phyloP scores from a whole-genome alignment of 1,140 invertebrate species.

The Oncopeltus fasciatus region DNA sequence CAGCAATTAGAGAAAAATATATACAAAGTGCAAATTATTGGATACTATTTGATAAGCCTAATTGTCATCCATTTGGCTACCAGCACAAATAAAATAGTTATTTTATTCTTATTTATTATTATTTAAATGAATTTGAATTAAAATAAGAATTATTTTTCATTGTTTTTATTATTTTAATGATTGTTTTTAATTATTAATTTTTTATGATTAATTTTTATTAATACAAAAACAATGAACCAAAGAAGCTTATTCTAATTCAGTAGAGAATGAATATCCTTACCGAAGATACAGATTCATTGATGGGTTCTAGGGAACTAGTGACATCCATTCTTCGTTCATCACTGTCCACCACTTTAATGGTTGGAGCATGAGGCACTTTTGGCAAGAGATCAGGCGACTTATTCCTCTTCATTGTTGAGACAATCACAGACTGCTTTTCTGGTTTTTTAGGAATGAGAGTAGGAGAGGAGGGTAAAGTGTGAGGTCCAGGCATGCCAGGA shows the following conservation, averaged over 20 bases:
- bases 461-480: constrained; percentile 18
- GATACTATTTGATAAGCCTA: too few relatives aligned
- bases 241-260: background rate
- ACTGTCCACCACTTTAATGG: background rate
- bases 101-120: too few relatives aligned
- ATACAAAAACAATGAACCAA: too few relatives aligned
- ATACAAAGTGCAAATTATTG: too few relatives aligned
- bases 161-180: too few relatives aligned
- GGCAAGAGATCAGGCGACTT: background rate
- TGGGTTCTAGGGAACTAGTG: background rate
- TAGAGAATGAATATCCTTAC: background rate
- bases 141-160: too few relatives aligned
- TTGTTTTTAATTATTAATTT: too few relatives aligned
- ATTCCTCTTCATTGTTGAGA: constrained; percentile 13
- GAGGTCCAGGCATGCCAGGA: constrained; percentile 69
- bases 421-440: constrained; percentile 18
- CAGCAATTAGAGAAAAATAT: too few relatives aligned
- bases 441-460: constrained; percentile 22
- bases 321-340: background rate
- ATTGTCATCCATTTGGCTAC: too few relatives aligned
- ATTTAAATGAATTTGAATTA: too few relatives aligned
- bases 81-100: too few relatives aligned
- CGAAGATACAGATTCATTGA: background rate
- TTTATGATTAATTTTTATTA: too few relatives aligned
- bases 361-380: background rate